Evolutionary conservation across 1,140 invertebrate species (phyloP).

Genomic region (Hyphantria cunea): DNA sequence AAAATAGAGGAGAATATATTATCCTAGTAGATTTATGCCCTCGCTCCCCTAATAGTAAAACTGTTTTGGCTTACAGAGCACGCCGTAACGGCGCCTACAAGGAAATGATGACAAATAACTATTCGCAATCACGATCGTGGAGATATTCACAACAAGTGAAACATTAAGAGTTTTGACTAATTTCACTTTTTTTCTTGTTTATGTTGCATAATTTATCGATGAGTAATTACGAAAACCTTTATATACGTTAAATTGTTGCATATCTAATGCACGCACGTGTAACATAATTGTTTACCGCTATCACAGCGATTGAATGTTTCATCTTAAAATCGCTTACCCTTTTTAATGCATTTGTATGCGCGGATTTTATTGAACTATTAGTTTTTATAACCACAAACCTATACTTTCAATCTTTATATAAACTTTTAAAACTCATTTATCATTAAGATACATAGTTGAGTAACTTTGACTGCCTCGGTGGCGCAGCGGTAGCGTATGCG

Average conservation of each 20-base stretch:
- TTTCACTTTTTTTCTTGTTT: constrained; percentile 54
- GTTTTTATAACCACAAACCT: too few species aligned
- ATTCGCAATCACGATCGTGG: constrained; percentile 60
- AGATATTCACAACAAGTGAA: constrained; percentile 50
- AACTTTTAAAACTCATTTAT: too few species aligned
- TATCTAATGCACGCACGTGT: not conserved
- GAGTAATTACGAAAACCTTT: constrained; percentile 12
- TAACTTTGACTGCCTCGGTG: too few species aligned
- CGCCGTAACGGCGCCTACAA: constrained; percentile 47
- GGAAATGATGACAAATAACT: constrained; percentile 59
- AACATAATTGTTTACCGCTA: too few species aligned
- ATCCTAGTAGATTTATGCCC: constrained; percentile 7
- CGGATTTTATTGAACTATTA: too few species aligned
- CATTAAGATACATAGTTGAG: too few species aligned
- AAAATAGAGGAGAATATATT: too few species aligned
- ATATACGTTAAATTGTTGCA: not conserved
- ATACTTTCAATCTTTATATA: too few species aligned
- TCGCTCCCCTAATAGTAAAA: constrained; percentile 37
- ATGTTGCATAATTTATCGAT: constrained; percentile 30
- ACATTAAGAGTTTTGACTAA: constrained; percentile 63
- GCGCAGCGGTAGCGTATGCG: too few species aligned
- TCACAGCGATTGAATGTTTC: too few species aligned
- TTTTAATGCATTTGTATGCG: too few species aligned
- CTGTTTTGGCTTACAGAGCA: constrained; percentile 53
- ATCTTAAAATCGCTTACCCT: too few species aligned